Conservation (phyloP, 1,140 invertebrate species). For the Hestina assimilis region DNA sequence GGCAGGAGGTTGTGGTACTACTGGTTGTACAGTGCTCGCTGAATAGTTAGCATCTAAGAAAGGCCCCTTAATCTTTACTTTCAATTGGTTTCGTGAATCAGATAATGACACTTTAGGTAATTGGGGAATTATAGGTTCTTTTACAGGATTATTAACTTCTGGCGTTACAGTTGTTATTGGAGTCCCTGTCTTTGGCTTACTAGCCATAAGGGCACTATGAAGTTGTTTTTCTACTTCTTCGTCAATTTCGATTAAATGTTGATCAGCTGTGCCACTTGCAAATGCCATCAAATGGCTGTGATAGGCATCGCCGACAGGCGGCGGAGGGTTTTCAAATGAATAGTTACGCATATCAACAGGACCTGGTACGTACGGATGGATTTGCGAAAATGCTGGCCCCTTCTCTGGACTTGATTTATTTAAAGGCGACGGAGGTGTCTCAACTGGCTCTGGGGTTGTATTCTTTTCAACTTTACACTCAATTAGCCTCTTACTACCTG, state of each 20-base stretch:
- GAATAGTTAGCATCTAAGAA: constrained; percentile 88
- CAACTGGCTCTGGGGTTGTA: constrained; percentile 41
- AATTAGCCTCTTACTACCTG: constrained; percentile 46
- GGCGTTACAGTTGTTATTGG: constrained; percentile 47
- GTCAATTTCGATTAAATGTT: constrained; percentile 84
- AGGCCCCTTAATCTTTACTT: constrained; percentile 94
- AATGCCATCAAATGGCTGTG: constrained; percentile 84
- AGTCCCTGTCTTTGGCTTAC: constrained; percentile 51
- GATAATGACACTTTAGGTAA: constrained; percentile 83
- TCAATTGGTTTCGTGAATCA: constrained; percentile 90
- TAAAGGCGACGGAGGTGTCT: constrained; percentile 45
- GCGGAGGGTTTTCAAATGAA: constrained; percentile 65
- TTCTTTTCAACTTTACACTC: constrained; percentile 53
- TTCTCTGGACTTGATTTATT: constrained; percentile 39
- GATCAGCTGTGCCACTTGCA: constrained; percentile 81
- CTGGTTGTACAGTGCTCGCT: constrained; percentile 71
- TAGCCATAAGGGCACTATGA: constrained; percentile 81
- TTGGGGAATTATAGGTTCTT: constrained; percentile 71
- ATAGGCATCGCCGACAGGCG: constrained; percentile 56
- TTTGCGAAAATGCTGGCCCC: constrained; percentile 77
- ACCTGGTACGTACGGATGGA: constrained; percentile 86
- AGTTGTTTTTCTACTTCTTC: constrained; percentile 89
- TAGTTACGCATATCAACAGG: constrained; percentile 94
- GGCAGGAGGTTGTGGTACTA: constrained; percentile 79
- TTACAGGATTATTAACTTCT: constrained; percentile 70